Base-by-base conservation (phyloP, 2,797 vertebrate genomes). In the Yasuhikotakia modesta region DNA sequence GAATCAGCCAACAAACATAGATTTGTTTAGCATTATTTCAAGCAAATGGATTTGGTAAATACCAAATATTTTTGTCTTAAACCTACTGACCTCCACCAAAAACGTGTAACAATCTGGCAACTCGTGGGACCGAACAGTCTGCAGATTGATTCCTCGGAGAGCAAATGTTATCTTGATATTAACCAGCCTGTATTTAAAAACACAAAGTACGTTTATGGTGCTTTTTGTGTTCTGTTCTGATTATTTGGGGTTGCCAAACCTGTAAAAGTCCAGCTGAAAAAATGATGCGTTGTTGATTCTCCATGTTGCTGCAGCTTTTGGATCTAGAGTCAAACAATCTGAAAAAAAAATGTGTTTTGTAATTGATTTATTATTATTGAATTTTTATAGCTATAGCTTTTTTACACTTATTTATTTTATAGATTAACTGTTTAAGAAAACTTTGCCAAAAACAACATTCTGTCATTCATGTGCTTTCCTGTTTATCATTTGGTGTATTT, bases 101-200 rank as follows among this genome's bases (percentile, higher is more conserved):
- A 98, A 99, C 0, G 86, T 82, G 39, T 97, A 99, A 89, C 97
- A 99, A 90, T 99, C 97, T 0, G 97, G 97, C 58, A 96, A 30
- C 86, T 97, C 97, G 6, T 91, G 93, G 2, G 92, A 91, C 57
- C 92, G 94, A 81, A 98, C 92, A 0, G 95, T 96, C 88, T 98
- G 96, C 0, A 99, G 91, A 85, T 98, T 97, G 84, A 98, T 95
- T 76, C 96, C 96, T 85, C 95, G 96, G 81, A 99, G 90, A 80
- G 89, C 90, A 88, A 99, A 98, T 22, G 89, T 93, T 76, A 98
- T 90, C 86, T 94, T 93, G 69, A 98, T 79, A 76, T 94, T 88
- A 77, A 99, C 87, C 22, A 99, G 95, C 86, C 97, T 99, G 83
- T 27, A 46, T 63, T 76, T 24, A 66, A 87, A 4, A 77, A 11